These are phyloP conservation scores for Ormia ochracea DNA, from an alignment of 2,888 invertebrate genomes.

Conservation along the genomic window DNA sequence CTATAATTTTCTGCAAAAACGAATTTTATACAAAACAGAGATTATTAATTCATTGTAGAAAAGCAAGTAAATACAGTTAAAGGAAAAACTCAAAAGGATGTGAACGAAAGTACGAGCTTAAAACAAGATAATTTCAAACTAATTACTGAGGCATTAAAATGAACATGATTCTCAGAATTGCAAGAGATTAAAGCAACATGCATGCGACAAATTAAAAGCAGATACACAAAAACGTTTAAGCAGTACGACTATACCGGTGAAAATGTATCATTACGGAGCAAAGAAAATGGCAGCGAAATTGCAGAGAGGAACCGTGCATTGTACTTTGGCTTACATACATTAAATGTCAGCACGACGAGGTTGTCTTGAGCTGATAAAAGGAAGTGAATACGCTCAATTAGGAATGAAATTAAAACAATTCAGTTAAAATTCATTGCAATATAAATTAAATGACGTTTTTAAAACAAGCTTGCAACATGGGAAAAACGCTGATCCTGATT, in stretches of 20 bases:
- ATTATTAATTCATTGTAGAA: background rate
- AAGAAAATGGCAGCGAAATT: no score
- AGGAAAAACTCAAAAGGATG: background rate
- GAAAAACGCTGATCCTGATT: no score
- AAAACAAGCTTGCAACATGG: no score
- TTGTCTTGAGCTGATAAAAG: no score
- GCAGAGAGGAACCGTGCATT: no score
- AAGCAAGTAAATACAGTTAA: background rate
- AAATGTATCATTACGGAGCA: no score
- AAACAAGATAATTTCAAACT: conserved; percentile 48
- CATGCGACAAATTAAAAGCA: conserved; percentile 1
- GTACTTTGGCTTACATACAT: conserved; percentile 11
- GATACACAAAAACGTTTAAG: background rate
- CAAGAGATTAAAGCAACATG: conserved; percentile 48
- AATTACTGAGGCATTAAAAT: conserved; percentile 48
- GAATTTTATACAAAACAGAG: no score
- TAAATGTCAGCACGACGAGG: no score
- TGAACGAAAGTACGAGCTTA: background rate
- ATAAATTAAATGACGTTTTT: no score
- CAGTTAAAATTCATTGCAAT: no score
- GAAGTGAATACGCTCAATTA: conserved; percentile 31
- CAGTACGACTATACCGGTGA: background rate
- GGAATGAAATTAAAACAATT: conserved; percentile 37
- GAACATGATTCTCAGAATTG: conserved; percentile 35
- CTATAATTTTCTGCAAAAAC: no score